Percentiles rank a stretch among this genome's conserved stretches.
phyloP scores from a whole-genome alignment of 2,113 vertebrate genomes.

The Callipepla squamata region DNA sequence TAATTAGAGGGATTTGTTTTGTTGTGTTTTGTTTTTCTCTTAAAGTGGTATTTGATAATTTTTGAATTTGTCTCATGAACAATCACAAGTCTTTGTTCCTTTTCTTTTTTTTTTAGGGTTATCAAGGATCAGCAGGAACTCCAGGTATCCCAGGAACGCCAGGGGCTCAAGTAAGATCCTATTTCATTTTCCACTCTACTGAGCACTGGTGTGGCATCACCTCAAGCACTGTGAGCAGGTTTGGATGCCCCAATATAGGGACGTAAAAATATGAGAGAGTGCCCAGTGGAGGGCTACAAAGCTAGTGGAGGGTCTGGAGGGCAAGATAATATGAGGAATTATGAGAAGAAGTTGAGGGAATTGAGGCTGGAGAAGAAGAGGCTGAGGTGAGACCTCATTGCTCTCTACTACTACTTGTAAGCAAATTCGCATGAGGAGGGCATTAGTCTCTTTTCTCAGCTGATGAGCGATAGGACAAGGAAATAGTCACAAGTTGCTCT shows the following conservation, averaged over 20 bases:
- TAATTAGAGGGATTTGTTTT: not conserved
- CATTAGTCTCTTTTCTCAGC: not conserved
- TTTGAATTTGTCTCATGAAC: not conserved
- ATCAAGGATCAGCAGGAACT: conserved; percentile 84
- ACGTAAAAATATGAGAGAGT: not conserved
- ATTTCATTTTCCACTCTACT: not conserved
- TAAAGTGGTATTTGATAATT: not conserved
- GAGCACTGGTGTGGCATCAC: not conserved
- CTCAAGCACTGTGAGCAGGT: not conserved
- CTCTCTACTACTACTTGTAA: not conserved
- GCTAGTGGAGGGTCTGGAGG: not conserved
- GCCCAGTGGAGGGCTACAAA: not conserved
- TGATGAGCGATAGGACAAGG: not conserved
- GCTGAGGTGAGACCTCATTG: not conserved
- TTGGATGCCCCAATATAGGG: not conserved
- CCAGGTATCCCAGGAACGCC: conserved; percentile 85
- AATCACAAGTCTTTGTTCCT: not conserved
- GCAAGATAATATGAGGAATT: not conserved
- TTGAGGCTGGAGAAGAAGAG: not conserved
- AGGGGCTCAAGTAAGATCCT: conserved; percentile 84
- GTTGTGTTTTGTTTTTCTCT: not conserved
- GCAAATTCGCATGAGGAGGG: not conserved
- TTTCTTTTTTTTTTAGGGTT: conserved; percentile 80
- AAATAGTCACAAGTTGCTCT: not conserved
- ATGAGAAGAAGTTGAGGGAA: not conserved